Conservation (phyloP, 2,888 invertebrate genomes). For the Agapostemon virescens region DNA sequence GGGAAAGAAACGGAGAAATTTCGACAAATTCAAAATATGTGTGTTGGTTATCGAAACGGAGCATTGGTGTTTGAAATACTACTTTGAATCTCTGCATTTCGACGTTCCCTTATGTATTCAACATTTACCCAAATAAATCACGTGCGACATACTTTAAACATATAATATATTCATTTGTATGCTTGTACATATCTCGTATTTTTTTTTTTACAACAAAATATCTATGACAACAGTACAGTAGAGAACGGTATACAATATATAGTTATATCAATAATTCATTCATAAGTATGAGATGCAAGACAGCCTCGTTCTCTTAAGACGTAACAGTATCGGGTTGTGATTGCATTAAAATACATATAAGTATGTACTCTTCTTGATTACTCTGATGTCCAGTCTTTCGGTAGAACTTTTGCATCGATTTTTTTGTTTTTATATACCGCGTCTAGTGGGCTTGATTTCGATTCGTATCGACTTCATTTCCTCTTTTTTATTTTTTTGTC, state of each 20-base stretch:
- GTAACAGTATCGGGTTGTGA: conserved; percentile 67
- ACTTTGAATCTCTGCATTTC: neutral
- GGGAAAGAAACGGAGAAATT: too few species aligned
- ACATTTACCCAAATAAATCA: conserved; percentile 5
- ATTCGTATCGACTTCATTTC: conserved; percentile 19
- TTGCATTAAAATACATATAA: conserved; percentile 73
- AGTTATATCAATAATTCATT: conserved; percentile 73
- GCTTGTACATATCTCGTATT: conserved; percentile 74
- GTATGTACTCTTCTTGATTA: conserved; percentile 69
- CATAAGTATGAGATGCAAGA: conserved; percentile 73
- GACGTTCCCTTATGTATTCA: neutral
- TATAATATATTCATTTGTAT: conserved; percentile 79
- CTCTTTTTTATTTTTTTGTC: neutral
- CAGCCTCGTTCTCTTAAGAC: conserved; percentile 70
- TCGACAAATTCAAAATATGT: neutral
- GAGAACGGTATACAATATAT: conserved; percentile 77
- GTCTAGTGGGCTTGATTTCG: conserved; percentile 40
- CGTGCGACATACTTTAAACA: conserved; percentile 75
- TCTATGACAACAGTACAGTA: conserved; percentile 78
- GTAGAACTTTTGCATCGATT: conserved; percentile 55
- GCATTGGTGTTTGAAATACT: neutral
- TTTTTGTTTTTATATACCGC: conserved; percentile 20
- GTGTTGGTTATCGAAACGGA: neutral
- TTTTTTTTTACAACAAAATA: conserved; percentile 78
- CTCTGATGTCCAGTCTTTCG: conserved; percentile 72